Evolutionary conservation across 1,140 invertebrate genomes (phyloP).

Genomic region (Aleiodes sp.): DNA sequence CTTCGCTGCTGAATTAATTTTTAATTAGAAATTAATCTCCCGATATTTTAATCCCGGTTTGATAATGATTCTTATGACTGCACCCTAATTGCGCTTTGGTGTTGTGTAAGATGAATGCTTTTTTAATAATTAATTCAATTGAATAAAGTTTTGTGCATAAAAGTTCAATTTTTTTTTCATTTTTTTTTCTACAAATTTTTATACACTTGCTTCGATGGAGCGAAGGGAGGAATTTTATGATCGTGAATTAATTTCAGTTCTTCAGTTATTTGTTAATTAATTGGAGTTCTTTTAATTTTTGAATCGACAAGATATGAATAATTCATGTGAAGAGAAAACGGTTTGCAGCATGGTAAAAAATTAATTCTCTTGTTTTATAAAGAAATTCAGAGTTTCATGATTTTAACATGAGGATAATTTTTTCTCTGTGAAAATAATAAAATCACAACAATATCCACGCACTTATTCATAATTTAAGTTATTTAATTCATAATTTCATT

Average conservation of each 20-base stretch:
- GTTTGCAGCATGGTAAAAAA: neutral
- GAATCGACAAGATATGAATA: neutral
- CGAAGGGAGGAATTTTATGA: neutral
- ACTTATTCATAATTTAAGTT: slow-evolving; percentile 4
- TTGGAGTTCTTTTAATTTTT: neutral
- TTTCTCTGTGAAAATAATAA: neutral
- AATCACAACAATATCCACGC: neutral
- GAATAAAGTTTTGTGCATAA: neutral
- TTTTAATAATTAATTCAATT: slow-evolving; percentile 10
- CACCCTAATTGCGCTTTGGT: slow-evolving; percentile 27
- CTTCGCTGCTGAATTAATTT: too few species aligned
- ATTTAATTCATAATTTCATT: neutral
- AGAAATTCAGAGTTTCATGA: too few species aligned
- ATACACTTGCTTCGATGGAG: neutral
- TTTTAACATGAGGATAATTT: neutral
- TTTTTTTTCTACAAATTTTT: too few species aligned
- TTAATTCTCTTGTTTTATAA: neutral
- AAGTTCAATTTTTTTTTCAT: neutral
- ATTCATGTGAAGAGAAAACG: neutral
- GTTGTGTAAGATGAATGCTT: slow-evolving; percentile 31
- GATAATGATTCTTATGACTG: slow-evolving; percentile 24
- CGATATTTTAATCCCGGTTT: neutral
- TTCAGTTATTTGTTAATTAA: neutral
- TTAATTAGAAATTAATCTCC: neutral
- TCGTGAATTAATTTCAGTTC: neutral